Conservation (phyloP, 2,113 vertebrate species). For the Panurus biarmicus region DNA sequence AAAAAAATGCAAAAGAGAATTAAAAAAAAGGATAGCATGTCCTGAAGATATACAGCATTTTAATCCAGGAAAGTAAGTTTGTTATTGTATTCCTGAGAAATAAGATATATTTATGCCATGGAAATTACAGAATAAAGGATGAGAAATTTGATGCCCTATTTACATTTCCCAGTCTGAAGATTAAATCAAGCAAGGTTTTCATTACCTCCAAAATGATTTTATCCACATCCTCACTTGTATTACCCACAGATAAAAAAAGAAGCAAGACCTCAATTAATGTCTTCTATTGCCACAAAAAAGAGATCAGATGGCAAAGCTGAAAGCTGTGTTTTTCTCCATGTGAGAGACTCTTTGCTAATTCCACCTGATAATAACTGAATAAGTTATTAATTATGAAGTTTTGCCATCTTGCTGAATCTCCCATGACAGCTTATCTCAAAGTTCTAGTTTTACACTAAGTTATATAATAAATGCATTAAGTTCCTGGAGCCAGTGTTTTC, state of each 20-base stretch:
- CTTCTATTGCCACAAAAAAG: neutral
- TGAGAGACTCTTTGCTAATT: neutral
- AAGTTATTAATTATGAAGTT: neutral
- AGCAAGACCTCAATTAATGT: neutral
- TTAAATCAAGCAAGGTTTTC: neutral
- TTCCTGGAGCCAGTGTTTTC: neutral
- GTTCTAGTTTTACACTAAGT: neutral
- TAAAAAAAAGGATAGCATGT: neutral
- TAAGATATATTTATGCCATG: neutral
- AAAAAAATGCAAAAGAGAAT: neutral
- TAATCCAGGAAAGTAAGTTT: neutral
- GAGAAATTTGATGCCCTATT: neutral
- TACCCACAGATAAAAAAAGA: neutral
- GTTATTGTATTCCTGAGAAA: neutral
- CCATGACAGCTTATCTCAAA: neutral
- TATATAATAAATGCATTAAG: neutral
- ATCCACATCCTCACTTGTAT: neutral
- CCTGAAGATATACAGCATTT: neutral
- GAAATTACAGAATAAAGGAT: neutral
- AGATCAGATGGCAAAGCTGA: neutral
- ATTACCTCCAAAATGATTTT: neutral
- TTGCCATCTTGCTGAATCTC: neutral
- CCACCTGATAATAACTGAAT: neutral
- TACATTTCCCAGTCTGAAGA: neutral
- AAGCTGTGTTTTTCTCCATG: neutral